These are phyloP conservation scores for Spheniscus mendiculus DNA, from an alignment of 2,113 vertebrate genomes.

Conservation along the genomic window DNA sequence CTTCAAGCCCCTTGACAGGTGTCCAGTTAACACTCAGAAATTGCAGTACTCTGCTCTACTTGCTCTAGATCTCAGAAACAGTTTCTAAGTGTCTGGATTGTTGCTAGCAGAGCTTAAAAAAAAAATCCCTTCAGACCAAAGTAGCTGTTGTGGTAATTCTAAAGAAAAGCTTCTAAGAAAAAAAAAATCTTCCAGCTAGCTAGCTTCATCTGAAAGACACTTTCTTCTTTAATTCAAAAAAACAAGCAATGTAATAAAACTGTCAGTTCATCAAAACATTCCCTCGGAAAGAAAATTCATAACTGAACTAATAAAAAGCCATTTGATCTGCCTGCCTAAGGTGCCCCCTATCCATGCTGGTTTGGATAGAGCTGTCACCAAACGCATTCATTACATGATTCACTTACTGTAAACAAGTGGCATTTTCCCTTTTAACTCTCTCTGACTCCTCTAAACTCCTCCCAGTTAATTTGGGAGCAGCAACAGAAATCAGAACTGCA, in stretches of 20 bases:
- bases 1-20: not conserved
- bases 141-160: not conserved
- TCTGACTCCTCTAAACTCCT: conserved; percentile 24
- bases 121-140: not conserved
- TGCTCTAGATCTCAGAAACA: not conserved
- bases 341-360: not conserved
- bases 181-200: not conserved
- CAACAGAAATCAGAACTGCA: conserved; percentile 44
- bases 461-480: conserved; percentile 57
- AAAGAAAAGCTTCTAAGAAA: not conserved
- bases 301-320: not conserved
- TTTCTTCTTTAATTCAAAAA: not conserved
- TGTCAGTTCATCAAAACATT: not conserved
- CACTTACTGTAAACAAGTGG: conserved; percentile 31
- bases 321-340: not conserved
- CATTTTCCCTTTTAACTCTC: conserved; percentile 63
- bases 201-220: not conserved
- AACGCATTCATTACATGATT: not conserved
- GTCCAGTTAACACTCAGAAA: not conserved
- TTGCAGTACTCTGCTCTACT: not conserved
- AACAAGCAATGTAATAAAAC: not conserved
- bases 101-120: not conserved
- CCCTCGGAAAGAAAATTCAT: not conserved
- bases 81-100: not conserved
- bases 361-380: not conserved